Evolutionary conservation across 30 jellyfish, hydroid and myxozoan genomes (phyloP).

Genomic region (Aurelia coerulea): DNA sequence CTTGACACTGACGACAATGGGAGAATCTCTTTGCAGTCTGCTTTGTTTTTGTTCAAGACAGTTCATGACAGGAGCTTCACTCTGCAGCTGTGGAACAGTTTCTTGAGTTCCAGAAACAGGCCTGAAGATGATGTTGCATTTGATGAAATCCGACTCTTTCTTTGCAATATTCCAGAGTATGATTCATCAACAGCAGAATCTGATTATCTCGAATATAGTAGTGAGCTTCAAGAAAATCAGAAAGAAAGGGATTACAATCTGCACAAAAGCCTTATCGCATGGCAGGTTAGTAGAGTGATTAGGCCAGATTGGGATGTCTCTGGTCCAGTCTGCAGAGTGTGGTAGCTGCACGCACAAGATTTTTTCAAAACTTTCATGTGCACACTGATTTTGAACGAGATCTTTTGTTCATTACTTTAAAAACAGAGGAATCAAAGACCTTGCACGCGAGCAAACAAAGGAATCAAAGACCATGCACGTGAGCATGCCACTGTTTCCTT

Average conservation of each 20-base stretch:
- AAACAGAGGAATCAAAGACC: too few species aligned
- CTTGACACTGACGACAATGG: slow-evolving; percentile 83
- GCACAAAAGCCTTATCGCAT: slow-evolving; percentile 65
- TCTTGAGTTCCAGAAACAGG: slow-evolving; percentile 71
- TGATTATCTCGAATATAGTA: slow-evolving; percentile 55
- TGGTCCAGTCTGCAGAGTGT: too few species aligned
- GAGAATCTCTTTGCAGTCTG: slow-evolving; percentile 84
- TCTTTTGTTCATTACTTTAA: too few species aligned
- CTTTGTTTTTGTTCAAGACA: slow-evolving; percentile 81
- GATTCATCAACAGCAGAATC: slow-evolving; percentile 67
- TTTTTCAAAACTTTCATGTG: too few species aligned
- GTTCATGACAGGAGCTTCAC: slow-evolving; percentile 83
- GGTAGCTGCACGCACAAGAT: too few species aligned
- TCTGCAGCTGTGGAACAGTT: slow-evolving; percentile 73
- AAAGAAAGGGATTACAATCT: slow-evolving; percentile 54
- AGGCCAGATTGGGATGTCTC: not conserved
- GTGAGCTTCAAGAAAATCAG: slow-evolving; percentile 50
- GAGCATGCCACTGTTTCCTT: too few species aligned
- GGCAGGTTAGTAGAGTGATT: slow-evolving; percentile 55
- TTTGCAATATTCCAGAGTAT: slow-evolving; percentile 77
- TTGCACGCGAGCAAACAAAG: too few species aligned
- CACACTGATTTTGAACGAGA: too few species aligned
- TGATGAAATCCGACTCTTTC: slow-evolving; percentile 71
- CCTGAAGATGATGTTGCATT: slow-evolving; percentile 81
- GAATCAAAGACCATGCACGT: too few species aligned